Conservation (phyloP, 1,140 invertebrate species). For the Drosophila burlai region DNA sequence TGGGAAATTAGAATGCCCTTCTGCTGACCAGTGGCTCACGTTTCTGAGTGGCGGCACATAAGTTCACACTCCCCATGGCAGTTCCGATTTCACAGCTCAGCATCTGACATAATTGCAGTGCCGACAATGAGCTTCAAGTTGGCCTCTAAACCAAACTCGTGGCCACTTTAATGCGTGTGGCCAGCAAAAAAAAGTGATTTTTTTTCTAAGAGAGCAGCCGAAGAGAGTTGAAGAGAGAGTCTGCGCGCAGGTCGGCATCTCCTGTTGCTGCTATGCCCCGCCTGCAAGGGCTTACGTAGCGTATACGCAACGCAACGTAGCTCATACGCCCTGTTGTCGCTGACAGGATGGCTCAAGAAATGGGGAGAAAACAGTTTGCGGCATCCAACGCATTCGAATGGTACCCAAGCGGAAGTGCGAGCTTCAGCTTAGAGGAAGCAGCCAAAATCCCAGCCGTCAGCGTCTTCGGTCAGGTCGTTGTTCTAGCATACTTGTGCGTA, state of each 20-base stretch:
- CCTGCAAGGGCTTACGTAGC: conserved; percentile 64
- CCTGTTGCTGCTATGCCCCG: conserved; percentile 62
- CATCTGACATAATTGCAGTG: conserved; percentile 69
- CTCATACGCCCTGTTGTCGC: conserved; percentile 45
- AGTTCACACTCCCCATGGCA: conserved; percentile 13
- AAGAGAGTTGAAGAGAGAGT: conserved; percentile 18
- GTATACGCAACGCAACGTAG: conserved; percentile 37
- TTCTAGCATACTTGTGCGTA: conserved; percentile 12
- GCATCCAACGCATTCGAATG: conserved; percentile 50
- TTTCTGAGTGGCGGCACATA: conserved; percentile 16
- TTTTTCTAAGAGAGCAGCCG: conserved; percentile 17
- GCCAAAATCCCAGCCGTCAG: conserved; percentile 26
- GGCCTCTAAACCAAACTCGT: conserved; percentile 41
- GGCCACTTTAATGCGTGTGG: conserved; percentile 41
- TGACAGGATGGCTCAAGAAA: neutral
- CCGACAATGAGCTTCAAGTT: conserved; percentile 40
- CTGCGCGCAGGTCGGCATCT: conserved; percentile 30
- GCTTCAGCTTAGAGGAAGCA: conserved; percentile 21
- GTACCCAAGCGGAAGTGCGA: conserved; percentile 64
- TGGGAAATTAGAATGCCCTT: conserved; percentile 22
- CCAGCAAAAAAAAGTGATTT: conserved; percentile 25
- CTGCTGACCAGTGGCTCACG: conserved; percentile 6
- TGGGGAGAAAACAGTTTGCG: conserved; percentile 50
- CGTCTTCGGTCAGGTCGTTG: conserved; percentile 18
- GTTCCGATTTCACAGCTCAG: conserved; percentile 50